Conservation (phyloP, 1,140 invertebrate genomes). For the Plutomurus gul region DNA sequence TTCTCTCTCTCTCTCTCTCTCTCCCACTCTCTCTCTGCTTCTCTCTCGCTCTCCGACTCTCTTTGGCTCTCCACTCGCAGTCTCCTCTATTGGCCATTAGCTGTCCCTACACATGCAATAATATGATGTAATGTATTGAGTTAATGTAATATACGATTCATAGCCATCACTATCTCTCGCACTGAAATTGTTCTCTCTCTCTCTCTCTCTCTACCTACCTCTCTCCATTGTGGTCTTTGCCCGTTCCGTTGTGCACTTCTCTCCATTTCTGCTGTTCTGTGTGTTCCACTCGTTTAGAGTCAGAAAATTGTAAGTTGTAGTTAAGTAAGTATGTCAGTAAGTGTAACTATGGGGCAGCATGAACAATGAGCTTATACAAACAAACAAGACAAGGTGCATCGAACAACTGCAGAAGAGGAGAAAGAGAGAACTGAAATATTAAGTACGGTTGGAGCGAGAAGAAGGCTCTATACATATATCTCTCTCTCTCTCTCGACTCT, state of each 20-base stretch:
- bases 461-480: neutral
- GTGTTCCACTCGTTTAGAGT: constrained; percentile 5
- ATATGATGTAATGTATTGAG: constrained; percentile 17
- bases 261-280: neutral
- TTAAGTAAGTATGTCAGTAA: constrained; percentile 13
- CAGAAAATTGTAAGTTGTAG: neutral
- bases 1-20: neutral
- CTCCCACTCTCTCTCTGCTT: neutral
- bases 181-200: neutral
- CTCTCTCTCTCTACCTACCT: neutral
- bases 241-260: neutral
- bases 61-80: neutral
- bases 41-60: neutral
- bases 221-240: too few species aligned
- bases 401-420: too few species aligned
- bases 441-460: neutral
- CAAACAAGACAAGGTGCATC: constrained; percentile 15
- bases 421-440: neutral
- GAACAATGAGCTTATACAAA: neutral
- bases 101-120: constrained; percentile 19
- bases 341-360: constrained; percentile 21
- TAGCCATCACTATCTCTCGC: neutral
- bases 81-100: constrained; percentile 3
- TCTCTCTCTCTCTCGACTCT: neutral
- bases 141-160: constrained; percentile 4